Percentiles rank a stretch among this genome's conserved stretches.
Conservation (phyloP, 2,888 invertebrate species). For the Drosophila gaucha region DNA sequence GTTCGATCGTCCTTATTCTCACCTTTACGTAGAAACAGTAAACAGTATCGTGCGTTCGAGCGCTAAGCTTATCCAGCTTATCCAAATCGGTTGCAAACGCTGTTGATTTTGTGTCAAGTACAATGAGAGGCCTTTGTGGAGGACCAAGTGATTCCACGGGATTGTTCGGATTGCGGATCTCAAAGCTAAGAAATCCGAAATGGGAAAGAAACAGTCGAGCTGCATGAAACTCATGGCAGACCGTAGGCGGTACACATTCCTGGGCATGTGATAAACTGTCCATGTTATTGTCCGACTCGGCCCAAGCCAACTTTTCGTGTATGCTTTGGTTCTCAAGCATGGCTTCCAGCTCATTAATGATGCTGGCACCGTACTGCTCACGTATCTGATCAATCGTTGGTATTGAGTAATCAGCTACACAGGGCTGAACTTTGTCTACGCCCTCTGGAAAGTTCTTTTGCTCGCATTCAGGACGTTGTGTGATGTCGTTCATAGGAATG, state of each 20-base stretch:
- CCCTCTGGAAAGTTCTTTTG: constrained; percentile 92
- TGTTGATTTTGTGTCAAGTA: constrained; percentile 83
- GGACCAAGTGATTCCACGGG: constrained; percentile 77
- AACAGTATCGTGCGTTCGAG: constrained; percentile 95
- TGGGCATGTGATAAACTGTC: constrained; percentile 86
- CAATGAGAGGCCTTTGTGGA: constrained; percentile 81
- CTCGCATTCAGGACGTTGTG: constrained; percentile 88
- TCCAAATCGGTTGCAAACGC: constrained; percentile 93
- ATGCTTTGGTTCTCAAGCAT: constrained; percentile 90
- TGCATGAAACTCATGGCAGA: constrained; percentile 97
- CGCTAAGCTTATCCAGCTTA: constrained; percentile 93
- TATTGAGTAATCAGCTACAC: constrained; percentile 96
- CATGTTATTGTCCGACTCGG: constrained; percentile 84
- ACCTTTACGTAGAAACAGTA: constrained; percentile 96
- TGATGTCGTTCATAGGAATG: constrained; percentile 89
- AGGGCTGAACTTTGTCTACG: constrained; percentile 91
- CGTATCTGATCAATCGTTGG: constrained; percentile 92
- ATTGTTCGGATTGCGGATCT: constrained; percentile 84
- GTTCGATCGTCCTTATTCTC: not conserved
- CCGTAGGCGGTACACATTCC: constrained; percentile 92
- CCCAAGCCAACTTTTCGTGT: constrained; percentile 86
- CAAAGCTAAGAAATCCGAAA: constrained; percentile 94
- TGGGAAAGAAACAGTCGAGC: constrained; percentile 97
- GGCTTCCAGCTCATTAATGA: constrained; percentile 88
- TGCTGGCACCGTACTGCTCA: constrained; percentile 86